Evolutionary conservation across 1,140 invertebrate genomes (phyloP).

Genomic region (Lepidotrigona ventralis): DNA sequence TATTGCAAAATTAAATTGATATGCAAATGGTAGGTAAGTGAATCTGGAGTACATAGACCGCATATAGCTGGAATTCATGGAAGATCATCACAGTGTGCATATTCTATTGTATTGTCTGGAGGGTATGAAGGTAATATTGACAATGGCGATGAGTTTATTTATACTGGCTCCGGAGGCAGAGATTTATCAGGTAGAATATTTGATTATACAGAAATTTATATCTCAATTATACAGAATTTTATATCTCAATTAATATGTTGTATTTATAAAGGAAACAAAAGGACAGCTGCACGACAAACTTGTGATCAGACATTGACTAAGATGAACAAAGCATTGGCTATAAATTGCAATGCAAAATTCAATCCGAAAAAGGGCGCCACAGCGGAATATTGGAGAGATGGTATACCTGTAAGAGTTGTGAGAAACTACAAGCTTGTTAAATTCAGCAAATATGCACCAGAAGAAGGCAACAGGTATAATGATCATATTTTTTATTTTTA

Average conservation of each 20-base stretch:
- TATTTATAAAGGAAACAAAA: slow-evolving; percentile 83
- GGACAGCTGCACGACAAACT: slow-evolving; percentile 87
- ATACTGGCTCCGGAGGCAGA: slow-evolving; percentile 91
- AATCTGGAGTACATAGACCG: slow-evolving; percentile 90
- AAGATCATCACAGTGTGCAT: slow-evolving; percentile 88
- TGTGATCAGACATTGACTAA: slow-evolving; percentile 89
- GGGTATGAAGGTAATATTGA: slow-evolving; percentile 94
- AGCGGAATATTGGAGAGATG: slow-evolving; percentile 86
- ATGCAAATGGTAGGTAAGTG: slow-evolving; percentile 83
- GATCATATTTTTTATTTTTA: not conserved
- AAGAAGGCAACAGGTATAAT: slow-evolving; percentile 84
- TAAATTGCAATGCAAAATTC: slow-evolving; percentile 87
- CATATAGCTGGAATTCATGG: slow-evolving; percentile 93
- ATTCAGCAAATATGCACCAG: slow-evolving; percentile 89
- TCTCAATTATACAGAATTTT: not conserved
- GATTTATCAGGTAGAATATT: slow-evolving; percentile 84
- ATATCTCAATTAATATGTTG: not conserved
- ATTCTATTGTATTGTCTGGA: slow-evolving; percentile 91
- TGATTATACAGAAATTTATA: not conserved
- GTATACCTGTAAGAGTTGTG: slow-evolving; percentile 89
- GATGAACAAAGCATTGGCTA: slow-evolving; percentile 90
- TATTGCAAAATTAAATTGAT: not conserved
- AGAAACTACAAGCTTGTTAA: slow-evolving; percentile 88
- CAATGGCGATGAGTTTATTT: slow-evolving; percentile 90
- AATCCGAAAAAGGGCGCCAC: slow-evolving; percentile 85